Base-by-base conservation (phyloP, 2,888 invertebrate species). In the Nomada ferruginata region DNA sequence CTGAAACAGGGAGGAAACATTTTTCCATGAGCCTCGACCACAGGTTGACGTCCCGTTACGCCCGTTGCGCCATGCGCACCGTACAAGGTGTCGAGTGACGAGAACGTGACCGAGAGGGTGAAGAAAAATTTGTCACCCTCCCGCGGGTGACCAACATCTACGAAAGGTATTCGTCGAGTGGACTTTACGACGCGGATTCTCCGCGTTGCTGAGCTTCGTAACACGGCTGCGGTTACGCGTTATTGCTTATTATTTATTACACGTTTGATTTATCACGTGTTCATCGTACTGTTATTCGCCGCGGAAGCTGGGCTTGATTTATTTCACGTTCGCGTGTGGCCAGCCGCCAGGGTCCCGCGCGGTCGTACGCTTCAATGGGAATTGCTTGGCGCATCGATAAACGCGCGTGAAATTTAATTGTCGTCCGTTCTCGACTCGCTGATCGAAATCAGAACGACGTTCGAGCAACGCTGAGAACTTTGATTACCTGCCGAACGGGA, bases 1-100 rank as follows among this genome's bases (percentile, higher is more conserved):
- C 97, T 97, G 94, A 55, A 64, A 74, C 79, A 85, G 66, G 65
- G 73, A 79, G 83, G 66, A 59, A 18, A 83, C 52, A 36, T 20
- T 18, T 55, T n/a, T 15, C n/a, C 2, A 10, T 26, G 1, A 18
- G 42, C 9, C 23, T 18, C 26, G 68, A 66, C 76, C 66, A 50
- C 70, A 76, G 81, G 73, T 81, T 73, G 75, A 81, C 61, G 80
- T 81, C 69, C 79, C 80, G 70, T 85, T 79, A 83, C 65, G 77
- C 69, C 36, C 73, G 78, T 60, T 60, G 23, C 55, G 29, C 18
- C 15, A 2, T 15, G 5, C 10, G 42, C 59, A 10, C 11, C 15
- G 7, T 42, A 36, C 44, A 18, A 50, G 44, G 36, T 70, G 60
- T 82, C 82, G 59, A 47, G 53, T 64, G 68, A 72, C 63, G 65